These are phyloP conservation scores for Tillus elongatus DNA, from an alignment of 2,888 invertebrate genomes.

Conservation along the genomic window DNA sequence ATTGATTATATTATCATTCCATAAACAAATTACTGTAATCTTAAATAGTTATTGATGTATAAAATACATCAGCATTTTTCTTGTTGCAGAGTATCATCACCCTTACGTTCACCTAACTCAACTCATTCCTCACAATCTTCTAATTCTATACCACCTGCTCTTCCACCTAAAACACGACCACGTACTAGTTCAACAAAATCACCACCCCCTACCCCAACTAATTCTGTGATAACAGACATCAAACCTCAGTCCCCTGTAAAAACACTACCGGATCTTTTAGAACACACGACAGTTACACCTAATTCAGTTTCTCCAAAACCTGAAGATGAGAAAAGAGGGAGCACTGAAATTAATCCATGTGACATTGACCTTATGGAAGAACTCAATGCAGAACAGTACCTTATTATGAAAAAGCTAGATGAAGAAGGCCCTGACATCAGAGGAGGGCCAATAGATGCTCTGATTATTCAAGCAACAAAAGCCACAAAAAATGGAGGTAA, in stretches of 20 bases:
- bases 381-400: slow-evolving; percentile 69
- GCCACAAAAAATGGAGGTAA: slow-evolving; percentile 69
- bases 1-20: no score
- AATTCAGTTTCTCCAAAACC: slow-evolving; percentile 12
- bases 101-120: slow-evolving; percentile 29
- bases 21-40: no score
- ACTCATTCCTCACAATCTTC: slow-evolving; percentile 13
- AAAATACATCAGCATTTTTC: no score
- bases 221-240: slow-evolving; percentile 1
- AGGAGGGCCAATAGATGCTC: slow-evolving; percentile 88
- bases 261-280: slow-evolving; percentile 37
- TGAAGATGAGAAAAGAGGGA: slow-evolving; percentile 20
- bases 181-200: slow-evolving; percentile 39
- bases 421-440: slow-evolving; percentile 87
- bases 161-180: slow-evolving; percentile 49
- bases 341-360: slow-evolving; percentile 24
- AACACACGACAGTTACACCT: slow-evolving; percentile 38
- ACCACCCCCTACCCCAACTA: slow-evolving; percentile 29
- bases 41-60: no score
- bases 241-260: slow-evolving; percentile 23
- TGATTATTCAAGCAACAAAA: slow-evolving; percentile 93
- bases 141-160: slow-evolving; percentile 39
- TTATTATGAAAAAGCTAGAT: slow-evolving; percentile 68
- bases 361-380: slow-evolving; percentile 62
- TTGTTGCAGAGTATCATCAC: slow-evolving; percentile 29